These are phyloP conservation scores for Timandra comae DNA, from an alignment of 2,888 invertebrate species.

Conservation along the genomic window DNA sequence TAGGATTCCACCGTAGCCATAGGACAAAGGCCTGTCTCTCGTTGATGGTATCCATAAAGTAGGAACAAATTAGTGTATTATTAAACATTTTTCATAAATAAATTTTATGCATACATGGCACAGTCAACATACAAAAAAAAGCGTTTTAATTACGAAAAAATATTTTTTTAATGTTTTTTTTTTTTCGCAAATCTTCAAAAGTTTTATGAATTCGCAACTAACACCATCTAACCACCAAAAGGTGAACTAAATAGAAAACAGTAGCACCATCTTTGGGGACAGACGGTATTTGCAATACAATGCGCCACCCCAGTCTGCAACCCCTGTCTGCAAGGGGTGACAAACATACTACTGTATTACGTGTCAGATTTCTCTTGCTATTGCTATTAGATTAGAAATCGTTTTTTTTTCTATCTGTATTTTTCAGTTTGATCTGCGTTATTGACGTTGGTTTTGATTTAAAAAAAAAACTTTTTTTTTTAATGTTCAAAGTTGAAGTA, in stretches of 20 bases:
- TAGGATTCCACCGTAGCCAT: too few relatives aligned
- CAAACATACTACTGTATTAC: constrained; percentile 39
- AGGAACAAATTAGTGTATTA: too few relatives aligned
- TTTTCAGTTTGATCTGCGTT: neutral
- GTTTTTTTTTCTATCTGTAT: neutral
- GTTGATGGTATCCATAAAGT: too few relatives aligned
- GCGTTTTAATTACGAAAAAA: too few relatives aligned
- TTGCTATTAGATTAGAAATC: constrained; percentile 8
- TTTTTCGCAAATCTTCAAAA: constrained; percentile 2
- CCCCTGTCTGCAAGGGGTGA: constrained; percentile 52
- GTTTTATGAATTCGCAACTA: constrained; percentile 14
- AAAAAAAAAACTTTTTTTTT: neutral
- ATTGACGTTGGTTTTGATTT: too few relatives aligned
- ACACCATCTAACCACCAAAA: constrained; percentile 64
- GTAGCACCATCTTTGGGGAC: constrained; percentile 68
- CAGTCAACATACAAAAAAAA: too few relatives aligned
- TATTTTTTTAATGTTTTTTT: neutral
- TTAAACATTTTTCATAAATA: too few relatives aligned
- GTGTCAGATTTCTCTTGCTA: constrained; percentile 24
- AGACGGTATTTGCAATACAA: constrained; percentile 53
- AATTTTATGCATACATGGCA: too few relatives aligned
- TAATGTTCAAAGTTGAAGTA: too few relatives aligned
- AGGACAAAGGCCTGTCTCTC: too few relatives aligned
- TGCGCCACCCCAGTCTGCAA: constrained; percentile 53
- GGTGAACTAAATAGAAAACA: constrained; percentile 61